Percentiles rank a stretch among this genome's conserved stretches.
These are phyloP conservation scores for Hyposmocoma kahamanoa DNA, from an alignment of 1,140 invertebrate genomes.

Conservation along the genomic window DNA sequence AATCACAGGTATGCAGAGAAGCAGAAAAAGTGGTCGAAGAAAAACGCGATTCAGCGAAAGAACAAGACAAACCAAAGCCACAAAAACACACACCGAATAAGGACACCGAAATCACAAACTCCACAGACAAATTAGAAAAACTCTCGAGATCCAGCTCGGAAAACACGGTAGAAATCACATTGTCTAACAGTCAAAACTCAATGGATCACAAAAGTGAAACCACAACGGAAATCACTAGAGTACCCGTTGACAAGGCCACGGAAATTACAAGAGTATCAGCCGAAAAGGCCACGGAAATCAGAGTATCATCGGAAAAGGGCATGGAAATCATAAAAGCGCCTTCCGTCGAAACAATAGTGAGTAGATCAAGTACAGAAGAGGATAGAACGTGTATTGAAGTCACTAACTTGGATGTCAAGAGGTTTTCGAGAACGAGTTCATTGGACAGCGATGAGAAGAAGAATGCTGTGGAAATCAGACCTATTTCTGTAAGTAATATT, in stretches of 20 bases:
- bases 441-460: constrained; percentile 6
- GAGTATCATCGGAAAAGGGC: too few species aligned
- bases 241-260: too few species aligned
- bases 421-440: background rate
- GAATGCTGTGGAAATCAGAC: constrained; percentile 37
- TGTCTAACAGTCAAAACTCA: background rate
- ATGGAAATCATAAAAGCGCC: too few species aligned
- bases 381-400: background rate
- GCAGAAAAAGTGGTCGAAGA: constrained; percentile 60
- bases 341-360: too few species aligned
- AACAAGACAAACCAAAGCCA: constrained; percentile 28
- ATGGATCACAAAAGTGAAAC: background rate
- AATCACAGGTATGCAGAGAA: constrained; percentile 59
- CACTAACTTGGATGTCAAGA: background rate
- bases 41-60: constrained; percentile 20
- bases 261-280: too few species aligned
- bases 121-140: background rate
- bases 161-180: background rate
- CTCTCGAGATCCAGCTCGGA: background rate
- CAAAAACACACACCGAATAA: constrained; percentile 13
- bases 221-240: too few species aligned
- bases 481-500: constrained; percentile 18
- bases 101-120: background rate
- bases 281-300: background rate
- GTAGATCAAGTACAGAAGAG: background rate